Percentiles rank a stretch among this genome's conserved stretches.
Conservation (phyloP, 2,113 vertebrate species). For the Meleagris gallopavo region DNA sequence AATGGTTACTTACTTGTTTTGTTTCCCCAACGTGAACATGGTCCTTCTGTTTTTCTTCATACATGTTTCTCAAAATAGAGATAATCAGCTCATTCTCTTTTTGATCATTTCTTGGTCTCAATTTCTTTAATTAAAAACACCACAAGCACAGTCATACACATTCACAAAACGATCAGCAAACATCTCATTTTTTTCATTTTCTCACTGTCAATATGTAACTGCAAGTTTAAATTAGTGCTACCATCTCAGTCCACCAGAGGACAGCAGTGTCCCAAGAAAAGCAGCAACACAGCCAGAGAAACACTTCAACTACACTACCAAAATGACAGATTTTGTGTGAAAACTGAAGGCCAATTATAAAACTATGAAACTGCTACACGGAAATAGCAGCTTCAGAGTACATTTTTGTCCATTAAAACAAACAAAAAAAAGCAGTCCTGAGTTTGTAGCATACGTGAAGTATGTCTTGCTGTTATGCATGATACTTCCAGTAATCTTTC, state of each 20-base stretch:
- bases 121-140: slow-evolving; percentile 79
- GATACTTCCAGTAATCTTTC: neutral
- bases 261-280: slow-evolving; percentile 11
- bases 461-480: neutral
- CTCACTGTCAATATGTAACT: neutral
- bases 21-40: slow-evolving; percentile 84
- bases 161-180: neutral
- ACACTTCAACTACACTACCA: neutral
- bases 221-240: neutral
- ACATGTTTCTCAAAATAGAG: slow-evolving; percentile 85
- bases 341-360: neutral
- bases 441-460: neutral
- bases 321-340: neutral
- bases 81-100: slow-evolving; percentile 94
- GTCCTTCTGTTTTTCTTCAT: slow-evolving; percentile 91
- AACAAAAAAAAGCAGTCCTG: neutral
- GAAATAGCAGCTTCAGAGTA: neutral
- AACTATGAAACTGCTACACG: neutral
- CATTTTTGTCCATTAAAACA: neutral
- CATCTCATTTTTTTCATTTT: neutral
- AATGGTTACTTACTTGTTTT: slow-evolving; percentile 81
- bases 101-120: slow-evolving; percentile 89
- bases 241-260: slow-evolving; percentile 59
- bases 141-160: neutral
- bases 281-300: neutral